Evolutionary conservation across 2,113 vertebrate species (phyloP).

Genomic region (Microcebus murinus): DNA sequence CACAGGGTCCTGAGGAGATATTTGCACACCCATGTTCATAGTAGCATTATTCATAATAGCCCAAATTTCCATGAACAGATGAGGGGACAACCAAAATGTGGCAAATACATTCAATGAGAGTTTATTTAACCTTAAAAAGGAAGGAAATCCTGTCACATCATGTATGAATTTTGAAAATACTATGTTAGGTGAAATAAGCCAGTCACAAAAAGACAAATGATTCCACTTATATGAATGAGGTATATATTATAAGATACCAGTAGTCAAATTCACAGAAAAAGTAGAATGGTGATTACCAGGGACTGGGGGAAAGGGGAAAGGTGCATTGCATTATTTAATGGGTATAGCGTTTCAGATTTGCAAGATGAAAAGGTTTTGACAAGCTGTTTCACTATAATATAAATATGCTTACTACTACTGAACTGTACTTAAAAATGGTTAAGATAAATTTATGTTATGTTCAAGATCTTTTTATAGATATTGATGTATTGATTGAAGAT

Average conservation of each 20-base stretch:
- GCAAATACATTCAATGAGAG: not conserved
- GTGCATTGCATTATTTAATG: not conserved
- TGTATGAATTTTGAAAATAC: not conserved
- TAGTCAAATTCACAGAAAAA: not conserved
- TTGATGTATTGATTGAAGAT: not conserved
- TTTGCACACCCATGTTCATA: not conserved
- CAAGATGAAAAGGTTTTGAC: not conserved
- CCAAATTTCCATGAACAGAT: not conserved
- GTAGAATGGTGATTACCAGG: not conserved
- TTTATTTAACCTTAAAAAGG: not conserved
- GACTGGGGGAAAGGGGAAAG: not conserved
- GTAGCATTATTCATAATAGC: not conserved
- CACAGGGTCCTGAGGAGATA: not conserved
- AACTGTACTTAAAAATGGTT: not conserved
- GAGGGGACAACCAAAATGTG: not conserved
- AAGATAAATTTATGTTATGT: conserved; percentile 81
- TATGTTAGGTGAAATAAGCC: not conserved
- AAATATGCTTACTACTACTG: conserved; percentile 40
- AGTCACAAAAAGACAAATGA: not conserved
- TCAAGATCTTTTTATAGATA: not conserved
- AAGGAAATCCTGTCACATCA: not conserved
- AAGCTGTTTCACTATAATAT: not conserved
- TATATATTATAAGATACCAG: not conserved
- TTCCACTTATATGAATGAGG: not conserved
- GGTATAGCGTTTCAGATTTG: not conserved